A percentile compares a stretch with the other conserved stretches of the same genome.
phyloP scores from a whole-genome alignment of 2,797 vertebrate genomes.

The Emydoidea blandingii region DNA sequence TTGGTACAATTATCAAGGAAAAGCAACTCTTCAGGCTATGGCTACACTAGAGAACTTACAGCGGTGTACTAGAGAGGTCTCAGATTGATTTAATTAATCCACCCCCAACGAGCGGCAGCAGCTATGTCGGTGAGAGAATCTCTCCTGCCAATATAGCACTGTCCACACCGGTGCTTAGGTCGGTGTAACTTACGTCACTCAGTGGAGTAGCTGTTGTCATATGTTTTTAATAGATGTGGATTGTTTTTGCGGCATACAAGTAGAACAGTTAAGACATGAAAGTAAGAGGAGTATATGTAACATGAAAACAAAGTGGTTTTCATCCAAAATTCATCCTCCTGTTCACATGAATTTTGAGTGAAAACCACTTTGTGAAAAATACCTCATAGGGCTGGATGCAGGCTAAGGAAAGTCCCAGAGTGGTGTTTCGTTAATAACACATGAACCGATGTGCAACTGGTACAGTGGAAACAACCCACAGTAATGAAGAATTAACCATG shows the following conservation, averaged over 20 bases:
- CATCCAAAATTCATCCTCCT: background rate
- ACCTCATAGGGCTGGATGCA: background rate
- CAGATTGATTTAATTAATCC: too few species aligned
- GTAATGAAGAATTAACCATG: accelerated
- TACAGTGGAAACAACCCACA: accelerated
- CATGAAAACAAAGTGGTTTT: background rate
- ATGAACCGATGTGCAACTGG: accelerated
- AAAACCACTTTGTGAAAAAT: background rate
- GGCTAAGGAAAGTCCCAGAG: accelerated
- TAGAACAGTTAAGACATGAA: background rate
- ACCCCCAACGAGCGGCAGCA: too few species aligned
- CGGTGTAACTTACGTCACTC: too few species aligned
- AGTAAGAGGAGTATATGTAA: background rate
- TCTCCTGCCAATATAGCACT: too few species aligned
- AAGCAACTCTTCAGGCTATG: background rate
- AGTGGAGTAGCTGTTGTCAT: background rate
- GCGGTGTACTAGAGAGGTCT: too few species aligned
- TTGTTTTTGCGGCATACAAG: background rate
- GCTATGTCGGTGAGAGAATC: too few species aligned
- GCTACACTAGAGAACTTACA: too few species aligned
- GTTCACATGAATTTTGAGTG: background rate
- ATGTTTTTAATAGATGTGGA: background rate
- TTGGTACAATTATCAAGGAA: accelerated
- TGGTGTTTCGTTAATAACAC: background rate
- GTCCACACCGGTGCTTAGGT: too few species aligned